Percentiles rank a stretch among this genome's conserved stretches.
Conservation (phyloP, 2,113 vertebrate species). For the Ailurus styani region DNA sequence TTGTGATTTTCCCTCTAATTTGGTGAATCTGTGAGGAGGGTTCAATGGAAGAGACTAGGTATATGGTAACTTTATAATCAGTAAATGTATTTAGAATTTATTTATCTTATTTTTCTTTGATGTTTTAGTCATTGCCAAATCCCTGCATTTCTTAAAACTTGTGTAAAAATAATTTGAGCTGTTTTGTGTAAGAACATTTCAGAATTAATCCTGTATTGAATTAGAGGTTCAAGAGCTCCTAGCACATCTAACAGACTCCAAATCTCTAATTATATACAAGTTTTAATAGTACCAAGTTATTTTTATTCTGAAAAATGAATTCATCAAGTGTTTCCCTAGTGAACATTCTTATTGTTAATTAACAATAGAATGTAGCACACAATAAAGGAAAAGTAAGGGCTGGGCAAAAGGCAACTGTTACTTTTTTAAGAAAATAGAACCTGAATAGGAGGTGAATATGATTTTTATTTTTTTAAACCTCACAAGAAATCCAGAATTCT, state of each 20-base stretch:
- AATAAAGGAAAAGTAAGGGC: slow-evolving; percentile 59
- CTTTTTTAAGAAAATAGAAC: slow-evolving; percentile 35
- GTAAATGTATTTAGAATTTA: background rate
- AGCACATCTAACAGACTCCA: background rate
- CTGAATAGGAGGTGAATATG: background rate
- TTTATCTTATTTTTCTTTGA: background rate
- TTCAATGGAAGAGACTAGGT: background rate
- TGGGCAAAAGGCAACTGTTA: background rate
- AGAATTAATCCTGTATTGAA: slow-evolving; percentile 33
- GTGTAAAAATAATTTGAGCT: slow-evolving; percentile 12
- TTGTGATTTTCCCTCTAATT: background rate
- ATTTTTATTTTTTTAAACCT: slow-evolving; percentile 32
- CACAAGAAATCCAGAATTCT: background rate
- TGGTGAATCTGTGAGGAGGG: background rate
- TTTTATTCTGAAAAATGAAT: slow-evolving; percentile 66
- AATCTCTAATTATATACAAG: background rate
- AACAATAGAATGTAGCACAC: slow-evolving; percentile 61
- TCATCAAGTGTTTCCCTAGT: slow-evolving; percentile 41
- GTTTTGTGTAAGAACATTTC: background rate
- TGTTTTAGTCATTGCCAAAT: background rate
- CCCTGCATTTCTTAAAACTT: background rate
- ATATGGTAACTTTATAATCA: background rate
- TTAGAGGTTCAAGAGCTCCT: background rate
- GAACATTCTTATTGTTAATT: slow-evolving; percentile 65
- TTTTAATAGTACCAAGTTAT: slow-evolving; percentile 41